Evolutionary conservation across 2,113 vertebrate species (phyloP).

Genomic region (Isichthys henryi): DNA sequence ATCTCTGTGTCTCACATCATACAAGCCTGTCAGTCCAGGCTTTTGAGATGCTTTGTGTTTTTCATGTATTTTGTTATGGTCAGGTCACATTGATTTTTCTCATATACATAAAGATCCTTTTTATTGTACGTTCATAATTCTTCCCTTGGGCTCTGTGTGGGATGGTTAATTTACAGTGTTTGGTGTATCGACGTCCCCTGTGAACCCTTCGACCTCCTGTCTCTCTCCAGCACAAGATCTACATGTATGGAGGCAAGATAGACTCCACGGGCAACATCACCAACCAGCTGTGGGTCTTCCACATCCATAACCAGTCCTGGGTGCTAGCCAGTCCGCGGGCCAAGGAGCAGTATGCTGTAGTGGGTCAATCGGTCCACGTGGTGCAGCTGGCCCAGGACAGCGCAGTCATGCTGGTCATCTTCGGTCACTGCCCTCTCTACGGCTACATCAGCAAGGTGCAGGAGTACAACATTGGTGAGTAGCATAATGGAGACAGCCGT

Average conservation of each 20-base stretch:
- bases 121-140: neutral
- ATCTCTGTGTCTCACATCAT: neutral
- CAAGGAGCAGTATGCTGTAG: constrained; percentile 90
- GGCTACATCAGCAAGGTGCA: constrained; percentile 92
- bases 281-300: constrained; percentile 85
- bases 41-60: neutral
- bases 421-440: constrained; percentile 90
- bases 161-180: neutral
- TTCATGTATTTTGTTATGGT: neutral
- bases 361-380: constrained; percentile 87
- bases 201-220: neutral
- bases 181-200: neutral
- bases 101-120: neutral
- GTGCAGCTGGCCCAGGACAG: constrained; percentile 56
- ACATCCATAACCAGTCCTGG: constrained; percentile 81
- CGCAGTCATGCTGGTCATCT: constrained; percentile 82
- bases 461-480: constrained; percentile 84
- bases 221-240: constrained; percentile 74
- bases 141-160: neutral
- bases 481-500: neutral
- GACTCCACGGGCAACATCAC: constrained; percentile 88
- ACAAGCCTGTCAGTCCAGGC: neutral
- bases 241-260: constrained; percentile 95
- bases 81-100: neutral
- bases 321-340: constrained; percentile 49